Evolutionary conservation across 1,140 invertebrate species (phyloP).

Genomic region (Zaprionus tsacasi): DNA sequence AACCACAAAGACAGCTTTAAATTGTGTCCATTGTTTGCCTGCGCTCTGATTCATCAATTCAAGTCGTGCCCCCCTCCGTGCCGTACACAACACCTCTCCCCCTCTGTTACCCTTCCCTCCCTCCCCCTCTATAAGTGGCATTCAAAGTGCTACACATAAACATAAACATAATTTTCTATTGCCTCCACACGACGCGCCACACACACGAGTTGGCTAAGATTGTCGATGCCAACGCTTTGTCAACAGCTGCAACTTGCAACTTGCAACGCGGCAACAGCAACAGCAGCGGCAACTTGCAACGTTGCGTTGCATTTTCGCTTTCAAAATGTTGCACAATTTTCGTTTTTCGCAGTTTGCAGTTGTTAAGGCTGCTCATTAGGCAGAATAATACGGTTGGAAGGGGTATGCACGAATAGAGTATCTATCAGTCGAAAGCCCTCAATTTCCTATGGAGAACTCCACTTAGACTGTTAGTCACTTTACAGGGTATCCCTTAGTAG

Average conservation of each 20-base stretch:
- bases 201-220: conserved; percentile 1
- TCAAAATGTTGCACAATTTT: conserved; percentile 45
- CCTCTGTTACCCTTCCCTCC: background rate
- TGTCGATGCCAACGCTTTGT: conserved; percentile 40
- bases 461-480: no score
- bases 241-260: conserved; percentile 41
- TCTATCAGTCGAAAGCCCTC: no score
- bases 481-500: no score
- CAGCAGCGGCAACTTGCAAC: conserved; percentile 8
- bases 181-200: conserved; percentile 29
- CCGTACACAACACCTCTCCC: no score
- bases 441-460: no score
- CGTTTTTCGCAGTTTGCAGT: conserved; percentile 15
- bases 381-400: background rate
- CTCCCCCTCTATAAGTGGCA: background rate
- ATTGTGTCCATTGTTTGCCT: conserved; percentile 40
- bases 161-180: conserved; percentile 62
- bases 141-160: conserved; percentile 25
- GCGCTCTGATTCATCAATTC: conserved; percentile 48
- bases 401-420: conserved; percentile 2
- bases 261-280: background rate
- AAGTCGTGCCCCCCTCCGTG: background rate
- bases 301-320: conserved; percentile 53
- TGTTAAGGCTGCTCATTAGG: conserved; percentile 20
- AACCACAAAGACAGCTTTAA: conserved; percentile 15